Base-by-base conservation (phyloP, 1,140 invertebrate genomes). In the Campoletis sonorensis region DNA sequence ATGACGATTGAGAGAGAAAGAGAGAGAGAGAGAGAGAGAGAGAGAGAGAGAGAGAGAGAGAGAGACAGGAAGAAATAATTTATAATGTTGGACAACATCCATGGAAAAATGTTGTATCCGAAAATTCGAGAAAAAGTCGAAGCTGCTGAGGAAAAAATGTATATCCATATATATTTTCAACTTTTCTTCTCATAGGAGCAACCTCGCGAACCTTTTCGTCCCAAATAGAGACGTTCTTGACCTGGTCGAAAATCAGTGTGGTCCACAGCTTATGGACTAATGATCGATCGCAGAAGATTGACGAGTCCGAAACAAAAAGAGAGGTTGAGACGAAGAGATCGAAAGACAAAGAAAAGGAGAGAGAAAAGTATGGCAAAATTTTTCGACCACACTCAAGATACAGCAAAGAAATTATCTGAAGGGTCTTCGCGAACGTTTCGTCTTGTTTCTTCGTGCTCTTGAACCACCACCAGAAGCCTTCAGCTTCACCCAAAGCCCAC, bases 211-310 rank as follows among this genome's bases (percentile, higher is more conserved):
- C 40, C 71, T 37, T 49, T 73, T 51, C 71, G 37, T 73, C 71
- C 71, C 71, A 37, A 71, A 71, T 77, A 77, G 75, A 77, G 75
- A 77, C 30, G 54, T 77, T 77, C 75, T 61, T 64, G 75, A 64
- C 26, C 75, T 58, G 30, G 23, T 33, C 75, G 18, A 77, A 67
- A 67, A 37, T 49, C 54, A 64, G 51, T 64, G 75, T 77, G 75
- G 75, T 64, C 75, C 54, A 61, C 40, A 67, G 54, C 40, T 77
- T 40, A 26, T 77, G 27, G 75, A 61, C 75, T 77, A 77, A 77
- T 77, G 75, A 77, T 77, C 75, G 54, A 77, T 77, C 75, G 72
- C 54, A 15, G 75, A 77, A 77, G 75, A 77, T 77, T 77, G 26
- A 77, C 75, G 75, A 77, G 75, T 16, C 61, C 16, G 30, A 67